Evolutionary conservation across 30 jellyfish, hydroid and myxozoan species (phyloP), one percentile per base, ranked within the genome.

Genomic region (Clytia hemisphaerica): DNA sequence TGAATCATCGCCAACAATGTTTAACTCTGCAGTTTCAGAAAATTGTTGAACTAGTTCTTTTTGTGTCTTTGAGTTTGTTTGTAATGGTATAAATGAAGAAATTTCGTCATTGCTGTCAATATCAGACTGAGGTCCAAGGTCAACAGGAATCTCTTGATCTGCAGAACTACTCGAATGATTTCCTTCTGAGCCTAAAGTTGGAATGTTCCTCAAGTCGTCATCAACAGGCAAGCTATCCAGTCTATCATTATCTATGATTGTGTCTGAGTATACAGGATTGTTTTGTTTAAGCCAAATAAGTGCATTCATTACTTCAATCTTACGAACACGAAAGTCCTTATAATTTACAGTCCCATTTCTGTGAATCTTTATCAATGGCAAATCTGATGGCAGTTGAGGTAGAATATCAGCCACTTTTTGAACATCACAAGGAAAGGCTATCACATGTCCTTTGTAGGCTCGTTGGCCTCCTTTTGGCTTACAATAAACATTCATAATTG

Each of bases 391-490:
- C 18, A 71, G 27, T 38, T 64, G 40, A 27, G 82, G 72, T 34
- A 51, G 60, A 24, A 49, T 45, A 70, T 70, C 72, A 12, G 82
- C 82, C 42, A 70, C 33, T 37, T 70, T 60, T 37, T 53, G 71
- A 21, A 70, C 82, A 70, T 70, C 40, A 49, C 54, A 72, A 30
- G 82, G 73, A 14, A 70, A 51, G 36, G 71, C 54, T 25, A 70
- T 14, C 30, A 53, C 71, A 70, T 70, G 82, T 36, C 82, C 73
- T 47, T 53, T 47, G 37, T 70, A 70, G 15, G 73, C 82, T 24
- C 37, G n/a, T 40, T 70, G 82, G 21, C 82, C 82, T 49, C 72
- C 72, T 70, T 54, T 53, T 16, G 77, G 68, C 40, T 70, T 70
- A 35, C 58, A 32, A 51, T 70, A 70, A 18, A 70, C 82, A 10